Evolutionary conservation across 2,888 invertebrate genomes (phyloP).

Genomic region (Rhingia rostrata): DNA sequence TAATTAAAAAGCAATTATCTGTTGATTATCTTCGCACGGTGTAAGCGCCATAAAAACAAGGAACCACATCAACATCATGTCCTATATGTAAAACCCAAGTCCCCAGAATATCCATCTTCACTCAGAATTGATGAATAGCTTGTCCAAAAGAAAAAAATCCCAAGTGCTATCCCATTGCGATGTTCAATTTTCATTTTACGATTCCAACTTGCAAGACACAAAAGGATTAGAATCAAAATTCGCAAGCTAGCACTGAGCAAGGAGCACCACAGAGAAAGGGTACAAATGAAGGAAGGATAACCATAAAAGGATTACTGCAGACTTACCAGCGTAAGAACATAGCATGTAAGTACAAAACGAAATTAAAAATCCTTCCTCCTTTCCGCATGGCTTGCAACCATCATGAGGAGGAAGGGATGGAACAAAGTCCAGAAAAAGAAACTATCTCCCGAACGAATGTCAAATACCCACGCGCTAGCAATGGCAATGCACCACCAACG

Average conservation of each 20-base stretch:
- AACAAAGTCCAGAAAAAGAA: neutral
- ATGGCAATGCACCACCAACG: slow-evolving; percentile 5
- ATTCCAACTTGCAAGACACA: slow-evolving; percentile 2
- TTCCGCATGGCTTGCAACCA: slow-evolving; percentile 1
- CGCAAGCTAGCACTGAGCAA: slow-evolving; percentile 26
- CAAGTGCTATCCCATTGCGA: slow-evolving; percentile 32
- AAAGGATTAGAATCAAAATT: slow-evolving; percentile 39
- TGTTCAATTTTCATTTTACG: slow-evolving; percentile 41
- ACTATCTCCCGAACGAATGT: slow-evolving; percentile 43
- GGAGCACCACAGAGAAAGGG: slow-evolving; percentile 3
- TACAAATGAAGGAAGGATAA: slow-evolving; percentile 10
- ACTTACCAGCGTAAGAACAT: slow-evolving; percentile 62
- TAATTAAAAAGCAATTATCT: no score
- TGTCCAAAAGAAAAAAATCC: neutral
- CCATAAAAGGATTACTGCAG: slow-evolving; percentile 61
- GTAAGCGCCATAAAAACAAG: no score
- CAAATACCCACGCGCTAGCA: slow-evolving; percentile 27
- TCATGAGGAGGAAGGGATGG: neutral
- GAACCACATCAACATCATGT: no score
- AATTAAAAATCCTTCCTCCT: slow-evolving; percentile 24
- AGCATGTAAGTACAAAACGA: slow-evolving; percentile 31
- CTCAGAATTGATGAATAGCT: neutral
- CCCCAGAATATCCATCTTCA: neutral
- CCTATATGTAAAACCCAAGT: neutral
- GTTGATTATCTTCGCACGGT: no score